Evolutionary conservation across 2,797 vertebrate species (phyloP), one percentile per base, ranked within the genome.

Genomic region (Microtus agrestis): DNA sequence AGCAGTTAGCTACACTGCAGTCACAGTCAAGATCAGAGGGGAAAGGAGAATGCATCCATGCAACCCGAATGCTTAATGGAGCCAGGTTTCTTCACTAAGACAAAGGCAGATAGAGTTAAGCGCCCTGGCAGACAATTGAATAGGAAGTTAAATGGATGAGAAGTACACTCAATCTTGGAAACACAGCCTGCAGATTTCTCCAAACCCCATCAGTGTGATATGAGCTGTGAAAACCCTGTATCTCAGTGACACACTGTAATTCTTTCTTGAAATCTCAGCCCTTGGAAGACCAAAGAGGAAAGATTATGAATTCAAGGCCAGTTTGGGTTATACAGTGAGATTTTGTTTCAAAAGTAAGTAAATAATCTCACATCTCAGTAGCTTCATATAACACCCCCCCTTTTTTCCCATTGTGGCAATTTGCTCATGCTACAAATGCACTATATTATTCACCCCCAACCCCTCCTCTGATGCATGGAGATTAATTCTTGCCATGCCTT

Each of bases 301-400:
- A 34, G 31, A n/a, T 37, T 19, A 2, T 37, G 23, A 89, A 34
- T 67, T 89, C 43, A 48, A 89, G 43, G 59, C 31, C 34, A 78
- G 23, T 13, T 77, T 51, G 23, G 12, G 14, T 6, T 79, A 6
- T 5, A 78, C 5, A 12, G 15, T 65, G 34, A 65, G 14, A 51
- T 17, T 51, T 5, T 89, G 14, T 65, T 17, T 89, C 40, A 63
- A 78, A 89, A 51, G 25, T 15, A 65, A 78, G 29, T 27, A 63
- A 69, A 78, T 65, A 65, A 34, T 37, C 40, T 46, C 54, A 61
- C 31, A 31, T 37, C 51, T 43, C 61, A 78, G 21, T 2, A 48
- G 31, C 14, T 77, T 74, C 9, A 3, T 59, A 0, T 8, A 59
- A 0, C 1, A 0, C 17, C 54, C 6, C 56, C 56, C 56, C 19